Evolutionary conservation across 2,888 invertebrate species (phyloP), one percentile per base, ranked within the genome.

Genomic region (Drosophila lacicola): DNA sequence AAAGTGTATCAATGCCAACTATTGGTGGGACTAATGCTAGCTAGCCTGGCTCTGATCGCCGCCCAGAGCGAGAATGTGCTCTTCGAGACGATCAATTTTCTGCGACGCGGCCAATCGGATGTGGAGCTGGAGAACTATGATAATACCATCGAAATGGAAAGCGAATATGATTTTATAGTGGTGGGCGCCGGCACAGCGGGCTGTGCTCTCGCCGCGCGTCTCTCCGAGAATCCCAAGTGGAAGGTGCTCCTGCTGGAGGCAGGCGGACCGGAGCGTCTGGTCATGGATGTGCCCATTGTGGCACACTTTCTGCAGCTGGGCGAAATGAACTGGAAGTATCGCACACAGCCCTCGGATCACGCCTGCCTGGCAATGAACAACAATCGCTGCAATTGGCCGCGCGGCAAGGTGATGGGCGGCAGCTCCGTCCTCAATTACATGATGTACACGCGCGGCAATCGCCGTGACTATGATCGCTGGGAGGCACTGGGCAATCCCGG

Each of bases 181-280:
- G 95, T 97, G 4, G 97, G 97, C 1, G 96, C 96, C 0, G 97
- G 97, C 2, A 96, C 96, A 0, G 96, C 96, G 0, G 97, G 97
- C 2, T 96, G 96, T 70, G 94, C 95, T 0, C 67, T 97, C 6
- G 96, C 97, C 0, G 95, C 95, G 67, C 93, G 97, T 41, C 92
- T 97, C 5, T 94, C 95, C 1, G 96, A 96, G 92, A 94, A 95
- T 73, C 93, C 94, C 0, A 92, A 95, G 11, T 95, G 95, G 94
- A 95, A 94, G 70, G 90, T 92, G 1, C 91, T 96, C 8, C 93
- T 96, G 0, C 91, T 96, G 37, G 96, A 96, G 92, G 96, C 96
- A 2, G 96, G 96, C 62, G 92, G 92, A 17, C 94, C 94, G 9
- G 96, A 96, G 92, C 95, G 95, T 84, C 94, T 94, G 57, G 82